Evolutionary conservation across 2,797 vertebrate species (phyloP).

Genomic region (Delichon dasypus): DNA sequence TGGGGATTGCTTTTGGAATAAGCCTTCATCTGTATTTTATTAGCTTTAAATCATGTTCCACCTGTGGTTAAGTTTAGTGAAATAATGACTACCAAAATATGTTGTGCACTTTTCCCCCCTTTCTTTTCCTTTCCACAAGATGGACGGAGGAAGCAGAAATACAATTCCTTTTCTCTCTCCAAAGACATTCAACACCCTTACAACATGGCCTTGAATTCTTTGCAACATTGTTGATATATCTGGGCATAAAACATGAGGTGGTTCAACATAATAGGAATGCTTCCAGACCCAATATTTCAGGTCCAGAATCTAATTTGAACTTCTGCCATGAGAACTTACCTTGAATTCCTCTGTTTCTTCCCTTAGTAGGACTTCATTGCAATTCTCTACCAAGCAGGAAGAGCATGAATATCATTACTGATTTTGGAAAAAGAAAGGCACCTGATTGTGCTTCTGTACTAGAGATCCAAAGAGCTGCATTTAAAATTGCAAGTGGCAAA

Average conservation of each 20-base stretch:
- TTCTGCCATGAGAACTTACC: not conserved
- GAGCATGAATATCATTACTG: not conserved
- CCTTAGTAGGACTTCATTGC: not conserved
- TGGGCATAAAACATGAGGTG: not conserved
- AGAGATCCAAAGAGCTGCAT: not conserved
- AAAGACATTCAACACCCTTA: not conserved
- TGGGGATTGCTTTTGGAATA: not conserved
- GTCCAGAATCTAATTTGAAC: not conserved
- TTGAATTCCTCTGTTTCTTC: not conserved
- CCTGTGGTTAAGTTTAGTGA: not conserved
- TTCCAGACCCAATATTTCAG: not conserved
- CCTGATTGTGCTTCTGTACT: not conserved
- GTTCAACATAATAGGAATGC: not conserved
- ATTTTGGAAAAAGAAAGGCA: not conserved
- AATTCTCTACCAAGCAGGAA: not conserved
- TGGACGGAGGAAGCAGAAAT: not conserved
- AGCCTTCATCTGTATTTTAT: not conserved
- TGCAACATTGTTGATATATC: not conserved
- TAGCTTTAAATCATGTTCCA: not conserved
- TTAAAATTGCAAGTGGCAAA: not conserved
- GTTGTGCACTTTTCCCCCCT: accelerated
- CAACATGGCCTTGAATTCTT: not conserved
- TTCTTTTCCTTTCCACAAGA: not conserved
- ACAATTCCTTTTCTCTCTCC: not conserved
- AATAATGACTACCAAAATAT: not conserved